Conservation (phyloP, 2,113 vertebrate species). For the Heterochromis multidens region DNA sequence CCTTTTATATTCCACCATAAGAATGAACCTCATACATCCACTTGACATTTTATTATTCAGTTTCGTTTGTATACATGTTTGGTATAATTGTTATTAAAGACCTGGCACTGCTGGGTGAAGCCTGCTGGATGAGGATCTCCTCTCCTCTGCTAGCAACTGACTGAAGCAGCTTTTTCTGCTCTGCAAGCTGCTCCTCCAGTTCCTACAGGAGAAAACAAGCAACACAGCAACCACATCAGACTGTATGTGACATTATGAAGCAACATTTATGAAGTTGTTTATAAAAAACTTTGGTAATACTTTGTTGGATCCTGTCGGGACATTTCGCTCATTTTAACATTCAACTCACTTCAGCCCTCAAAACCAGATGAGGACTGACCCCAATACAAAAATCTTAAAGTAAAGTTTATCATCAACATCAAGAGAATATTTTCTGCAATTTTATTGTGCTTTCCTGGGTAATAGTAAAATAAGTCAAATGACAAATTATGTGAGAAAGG, state of each 20-base stretch:
- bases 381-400: background rate
- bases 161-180: conserved; percentile 91
- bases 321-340: background rate
- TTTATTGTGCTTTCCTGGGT: background rate
- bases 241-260: background rate
- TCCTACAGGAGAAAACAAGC: conserved; percentile 73
- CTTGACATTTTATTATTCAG: background rate
- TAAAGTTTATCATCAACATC: background rate
- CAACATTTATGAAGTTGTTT: background rate
- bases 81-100: background rate
- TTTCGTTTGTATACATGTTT: background rate
- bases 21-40: background rate
- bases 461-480: background rate
- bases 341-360: background rate
- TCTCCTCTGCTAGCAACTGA: conserved; percentile 90
- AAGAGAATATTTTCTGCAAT: background rate
- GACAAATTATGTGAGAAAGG: background rate
- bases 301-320: background rate
- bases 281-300: background rate
- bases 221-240: background rate
- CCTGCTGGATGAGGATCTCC: conserved; percentile 88
- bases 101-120: conserved; percentile 69
- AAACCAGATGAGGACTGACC: background rate
- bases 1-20: background rate
- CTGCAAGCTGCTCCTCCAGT: conserved; percentile 87